A percentile compares a stretch with the other conserved stretches of the same genome.
phyloP scores from a whole-genome alignment of 1,140 invertebrate species.

The Bombyx mandarina region DNA sequence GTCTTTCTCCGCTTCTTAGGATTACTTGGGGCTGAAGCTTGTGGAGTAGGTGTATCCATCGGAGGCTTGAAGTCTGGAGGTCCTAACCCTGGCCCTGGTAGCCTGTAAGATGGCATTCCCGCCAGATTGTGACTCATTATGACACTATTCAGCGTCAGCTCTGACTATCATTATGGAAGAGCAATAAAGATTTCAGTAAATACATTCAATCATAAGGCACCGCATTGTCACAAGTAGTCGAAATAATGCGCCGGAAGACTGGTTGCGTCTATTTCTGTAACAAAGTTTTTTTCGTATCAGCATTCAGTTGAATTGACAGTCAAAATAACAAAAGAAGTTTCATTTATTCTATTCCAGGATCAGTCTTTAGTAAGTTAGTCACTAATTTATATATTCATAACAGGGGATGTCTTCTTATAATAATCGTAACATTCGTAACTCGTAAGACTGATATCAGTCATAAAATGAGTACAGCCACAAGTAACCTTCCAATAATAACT shows the following conservation, averaged over 20 bases:
- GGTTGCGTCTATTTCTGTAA: conserved; percentile 65
- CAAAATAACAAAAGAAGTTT: too few species aligned
- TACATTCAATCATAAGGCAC: conserved; percentile 50
- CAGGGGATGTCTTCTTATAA: too few species aligned
- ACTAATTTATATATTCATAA: neutral
- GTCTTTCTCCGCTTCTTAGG: conserved; percentile 80
- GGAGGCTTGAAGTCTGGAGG: conserved; percentile 76
- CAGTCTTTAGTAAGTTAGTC: too few species aligned
- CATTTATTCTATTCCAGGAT: too few species aligned
- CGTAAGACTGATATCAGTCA: too few species aligned
- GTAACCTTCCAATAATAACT: conserved; percentile 39
- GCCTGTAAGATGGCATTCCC: conserved; percentile 78
- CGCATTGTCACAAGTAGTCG: conserved; percentile 53
- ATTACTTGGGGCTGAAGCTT: conserved; percentile 74
- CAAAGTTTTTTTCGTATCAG: conserved; percentile 26
- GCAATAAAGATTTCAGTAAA: conserved; percentile 35
- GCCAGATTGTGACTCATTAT: conserved; percentile 78
- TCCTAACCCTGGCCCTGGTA: conserved; percentile 76
- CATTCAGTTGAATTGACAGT: too few species aligned
- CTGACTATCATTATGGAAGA: conserved; percentile 50
- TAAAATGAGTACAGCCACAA: conserved; percentile 21
- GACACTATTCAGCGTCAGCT: conserved; percentile 48
- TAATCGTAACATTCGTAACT: too few species aligned
- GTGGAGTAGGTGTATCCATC: conserved; percentile 71
- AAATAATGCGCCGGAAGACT: conserved; percentile 60